A percentile compares a stretch with the other conserved stretches of the same genome.
These are phyloP conservation scores for Dolichoris vasculosae DNA, from an alignment of 1,140 invertebrate genomes.

Conservation along the genomic window DNA sequence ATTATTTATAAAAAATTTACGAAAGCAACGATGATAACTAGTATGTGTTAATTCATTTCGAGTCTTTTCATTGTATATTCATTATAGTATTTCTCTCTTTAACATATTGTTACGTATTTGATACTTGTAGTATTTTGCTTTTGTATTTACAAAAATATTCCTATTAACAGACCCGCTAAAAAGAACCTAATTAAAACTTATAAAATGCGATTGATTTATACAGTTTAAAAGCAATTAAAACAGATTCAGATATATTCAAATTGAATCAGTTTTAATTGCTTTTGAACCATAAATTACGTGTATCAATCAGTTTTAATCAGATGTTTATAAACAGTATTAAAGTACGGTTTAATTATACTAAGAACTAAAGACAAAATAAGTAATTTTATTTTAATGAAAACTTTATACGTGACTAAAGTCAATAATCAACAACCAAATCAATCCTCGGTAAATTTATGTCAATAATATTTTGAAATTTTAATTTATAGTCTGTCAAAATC, in stretches of 20 bases:
- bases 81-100: no score
- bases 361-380: background rate
- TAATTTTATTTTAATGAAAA: no score
- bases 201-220: constrained; percentile 6
- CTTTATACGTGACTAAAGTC: no score
- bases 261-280: constrained; percentile 17
- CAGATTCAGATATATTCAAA: constrained; percentile 12
- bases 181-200: constrained; percentile 13
- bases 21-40: no score
- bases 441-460: no score
- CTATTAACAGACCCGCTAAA: background rate
- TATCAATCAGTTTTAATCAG: background rate
- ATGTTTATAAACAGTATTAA: constrained; percentile 2
- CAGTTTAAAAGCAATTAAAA: constrained; percentile 8
- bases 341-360: background rate
- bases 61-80: background rate
- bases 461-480: no score
- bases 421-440: no score
- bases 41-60: no score
- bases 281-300: background rate
- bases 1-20: no score
- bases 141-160: constrained; percentile 9
- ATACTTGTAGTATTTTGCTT: background rate
- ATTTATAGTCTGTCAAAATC: no score
- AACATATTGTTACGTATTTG: background rate